Percentiles rank a stretch among this genome's conserved stretches.
Conservation (phyloP, 2,888 invertebrate genomes). For the Diarsia rubi region DNA sequence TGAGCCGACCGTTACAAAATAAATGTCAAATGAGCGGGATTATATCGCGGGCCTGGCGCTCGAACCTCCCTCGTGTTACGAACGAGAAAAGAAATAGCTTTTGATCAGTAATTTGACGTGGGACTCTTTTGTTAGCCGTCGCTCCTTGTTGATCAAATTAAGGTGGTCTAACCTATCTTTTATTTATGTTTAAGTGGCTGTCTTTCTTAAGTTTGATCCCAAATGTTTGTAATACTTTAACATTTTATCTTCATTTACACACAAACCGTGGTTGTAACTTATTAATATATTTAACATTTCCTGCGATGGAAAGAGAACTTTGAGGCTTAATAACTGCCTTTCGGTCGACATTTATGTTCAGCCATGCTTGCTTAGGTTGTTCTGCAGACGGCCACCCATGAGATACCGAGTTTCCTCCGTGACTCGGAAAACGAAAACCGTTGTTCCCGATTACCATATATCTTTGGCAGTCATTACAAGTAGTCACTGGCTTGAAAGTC, state of each 20-base stretch:
- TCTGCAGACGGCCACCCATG: too few relatives aligned
- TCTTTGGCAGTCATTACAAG: too few relatives aligned
- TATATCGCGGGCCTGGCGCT: slow-evolving; percentile 36
- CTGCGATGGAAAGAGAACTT: too few relatives aligned
- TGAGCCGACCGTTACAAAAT: slow-evolving; percentile 61
- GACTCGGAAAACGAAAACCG: too few relatives aligned
- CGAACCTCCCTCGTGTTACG: slow-evolving; percentile 40
- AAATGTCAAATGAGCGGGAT: slow-evolving; percentile 65
- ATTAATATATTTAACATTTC: background rate
- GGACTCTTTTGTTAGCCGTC: slow-evolving; percentile 25
- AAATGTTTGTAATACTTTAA: background rate
- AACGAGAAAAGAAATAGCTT: slow-evolving; percentile 39
- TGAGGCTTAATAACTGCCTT: too few relatives aligned
- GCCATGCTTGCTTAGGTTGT: too few relatives aligned
- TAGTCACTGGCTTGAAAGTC: too few relatives aligned
- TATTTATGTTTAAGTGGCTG: slow-evolving; percentile 25
- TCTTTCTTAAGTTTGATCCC: background rate
- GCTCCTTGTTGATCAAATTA: slow-evolving; percentile 42
- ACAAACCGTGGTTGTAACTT: background rate
- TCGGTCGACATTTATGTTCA: too few relatives aligned
- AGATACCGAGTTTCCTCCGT: too few relatives aligned
- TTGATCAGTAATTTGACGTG: slow-evolving; percentile 56
- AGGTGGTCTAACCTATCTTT: slow-evolving; percentile 9
- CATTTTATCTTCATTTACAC: background rate
- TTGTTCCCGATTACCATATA: too few relatives aligned